Evolutionary conservation across 2,113 vertebrate genomes (phyloP), one percentile per base, ranked within the genome.

Genomic region (Oncorhynchus mykiss): DNA sequence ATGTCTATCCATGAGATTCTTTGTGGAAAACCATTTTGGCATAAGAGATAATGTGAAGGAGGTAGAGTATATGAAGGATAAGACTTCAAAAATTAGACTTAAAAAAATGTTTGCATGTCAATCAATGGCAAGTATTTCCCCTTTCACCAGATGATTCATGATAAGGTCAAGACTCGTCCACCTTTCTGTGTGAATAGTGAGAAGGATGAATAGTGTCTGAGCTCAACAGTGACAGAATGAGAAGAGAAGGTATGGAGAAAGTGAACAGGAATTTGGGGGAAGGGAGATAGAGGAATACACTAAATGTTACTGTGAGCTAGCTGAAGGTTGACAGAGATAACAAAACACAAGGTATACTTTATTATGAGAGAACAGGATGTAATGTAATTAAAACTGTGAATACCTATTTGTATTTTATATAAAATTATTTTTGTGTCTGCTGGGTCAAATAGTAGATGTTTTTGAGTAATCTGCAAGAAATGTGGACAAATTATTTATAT

Each of bases 261-360:
- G 39, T 45, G 83, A 82, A 89, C 80, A 84, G 82, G 73, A 78
- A 73, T 79, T 80, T 85, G 85, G 88, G 80, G 87, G 86, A 91
- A 87, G 82, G 39, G 39, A 12, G 39, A 45, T 45, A 9, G 81
- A 84, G 75, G 70, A 84, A 82, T 64, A 80, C 82, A 64, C 70
- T 29, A 22, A 74, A 70, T 75, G 82, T 82, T 87, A 74, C 74
- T 74, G 84, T 90, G 85, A n/a, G 48, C 27, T 51, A 62, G 34
- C 54, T 88, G 77, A 87, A 82, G 80, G 84, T 65, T 79, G 86
- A 89, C 86, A 87, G 71, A 89, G 88, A 91, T 86, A 81, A 78
- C 8, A 11, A 45, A 45, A 45, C 9, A 62, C 59, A 62, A 62
- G 2, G 59, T 24, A 8, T n/a, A 62, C 14, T 54, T 54, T 54